phyloP scores from a whole-genome alignment of 1,140 invertebrate species.

The Lethrus apterus region DNA sequence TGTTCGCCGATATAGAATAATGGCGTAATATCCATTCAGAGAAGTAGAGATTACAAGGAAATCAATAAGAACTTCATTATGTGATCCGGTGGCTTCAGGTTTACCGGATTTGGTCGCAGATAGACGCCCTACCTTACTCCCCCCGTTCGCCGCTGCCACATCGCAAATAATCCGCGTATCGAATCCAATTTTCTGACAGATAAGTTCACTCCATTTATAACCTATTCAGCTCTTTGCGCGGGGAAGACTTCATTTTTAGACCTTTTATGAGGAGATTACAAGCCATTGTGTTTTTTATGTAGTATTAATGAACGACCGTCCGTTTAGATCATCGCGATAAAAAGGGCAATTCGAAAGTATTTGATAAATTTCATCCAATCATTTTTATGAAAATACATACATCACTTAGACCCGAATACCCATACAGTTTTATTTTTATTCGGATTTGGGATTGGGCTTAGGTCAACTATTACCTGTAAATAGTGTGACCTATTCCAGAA shows the following conservation, averaged over 20 bases:
- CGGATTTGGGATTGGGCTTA: no score
- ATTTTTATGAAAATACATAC: no score
- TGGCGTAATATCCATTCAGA: no score
- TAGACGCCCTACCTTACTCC: slow-evolving; percentile 15
- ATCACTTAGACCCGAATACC: no score
- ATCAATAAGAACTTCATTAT: slow-evolving; percentile 32
- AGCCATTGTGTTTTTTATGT: slow-evolving; percentile 13
- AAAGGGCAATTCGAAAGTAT: no score
- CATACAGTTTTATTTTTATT: no score
- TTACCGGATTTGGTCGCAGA: slow-evolving; percentile 23
- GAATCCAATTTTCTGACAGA: slow-evolving; percentile 17
- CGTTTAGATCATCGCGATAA: not conserved
- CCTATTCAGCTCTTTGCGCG: slow-evolving; percentile 11
- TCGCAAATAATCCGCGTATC: slow-evolving; percentile 15
- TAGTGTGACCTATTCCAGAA: no score
- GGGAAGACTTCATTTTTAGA: slow-evolving; percentile 13
- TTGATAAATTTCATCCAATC: not conserved
- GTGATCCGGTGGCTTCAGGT: slow-evolving; percentile 24
- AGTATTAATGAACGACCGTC: slow-evolving; percentile 10
- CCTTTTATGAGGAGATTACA: slow-evolving; percentile 14
- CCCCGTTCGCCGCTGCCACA: slow-evolving; percentile 3
- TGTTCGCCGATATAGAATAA: no score
- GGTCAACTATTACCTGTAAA: no score
- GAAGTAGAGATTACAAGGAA: slow-evolving; percentile 28
- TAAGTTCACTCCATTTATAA: slow-evolving; percentile 18